Base-by-base conservation (phyloP, 2,888 invertebrate species). In the Sarcophaga variegata region DNA sequence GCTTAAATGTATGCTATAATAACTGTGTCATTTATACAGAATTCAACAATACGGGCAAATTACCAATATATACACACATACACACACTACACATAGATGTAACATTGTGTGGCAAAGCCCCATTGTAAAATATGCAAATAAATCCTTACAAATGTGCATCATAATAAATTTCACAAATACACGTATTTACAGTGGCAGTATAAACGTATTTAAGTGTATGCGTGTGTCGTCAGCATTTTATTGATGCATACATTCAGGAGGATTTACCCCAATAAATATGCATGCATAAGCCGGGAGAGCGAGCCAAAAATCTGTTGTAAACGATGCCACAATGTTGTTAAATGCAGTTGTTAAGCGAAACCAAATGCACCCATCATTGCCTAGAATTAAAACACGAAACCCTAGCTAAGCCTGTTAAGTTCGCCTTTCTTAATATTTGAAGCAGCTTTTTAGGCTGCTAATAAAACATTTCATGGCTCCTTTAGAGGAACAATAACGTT, bases 111-210 rank as follows among this genome's bases (percentile, higher is more conserved):
- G 54, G 54, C 54, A 54, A 71, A 49, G 75, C 77, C 76, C 64
- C 45, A 14, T 54, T 54, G 4, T 12, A 76, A 76, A 85, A 79
- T 82, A 85, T 82, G 79, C 74, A 88, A 85, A 88, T 84, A 87
- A 88, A 88, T 88, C 69, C 84, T 76, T 76, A 79, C 82, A 88
- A 88, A 88, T 88, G 80, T 77, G 77, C 80, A 78, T 17, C 71
- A 75, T 69, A 72, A 84, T 69, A 71, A 54, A 54, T 54, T 54
- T 54, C 6, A n/a, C n/a, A 59, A 59, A 59, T 59, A 59, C 59
- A 63, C 12, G 25, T 63, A 63, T 25, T 37, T 37, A 37, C 37
- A 37, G 37, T 37, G 37, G 37, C 37, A 8, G 8, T 37, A 37
- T 37, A 37, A 8, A 25, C 5, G 37, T 37, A 37, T 37, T 37